Base-by-base conservation (phyloP, 2,113 vertebrate species). In the Coreoperca whiteheadi region DNA sequence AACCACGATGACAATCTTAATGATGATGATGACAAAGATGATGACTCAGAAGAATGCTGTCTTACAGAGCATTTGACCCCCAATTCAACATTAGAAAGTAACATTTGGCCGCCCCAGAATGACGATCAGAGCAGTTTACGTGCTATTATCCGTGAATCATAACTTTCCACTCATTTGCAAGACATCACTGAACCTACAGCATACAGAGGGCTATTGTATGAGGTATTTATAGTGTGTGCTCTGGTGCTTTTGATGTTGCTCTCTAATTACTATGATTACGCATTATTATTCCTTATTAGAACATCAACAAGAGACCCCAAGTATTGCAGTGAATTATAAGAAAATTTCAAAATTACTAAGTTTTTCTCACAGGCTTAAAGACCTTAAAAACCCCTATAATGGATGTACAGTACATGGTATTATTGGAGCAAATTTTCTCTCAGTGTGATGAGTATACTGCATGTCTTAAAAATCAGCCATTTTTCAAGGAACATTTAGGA, bases 201-300 rank as follows among this genome's bases (percentile, higher is more conserved):
- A 53, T 21, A 89, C 67, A 93, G 79, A 85, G 78, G 63, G 37
- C 85, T 67, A 67, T 92, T 92, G 87, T 92, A 50, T 14, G 25
- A 82, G 48, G 71, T 23, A 85, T 83, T 91, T 81, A 80, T 54
- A 75, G 71, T 80, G 82, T 75, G 66, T 66, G 73, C 60, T 54
- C 64, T 34, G 54, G 43, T 77, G 87, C 71, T 85, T 95, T 94
- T 94, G 94, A 94, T 90, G 92, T 85, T 86, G 79, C 83, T 79
- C 83, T 87, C 77, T 92, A 93, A 95, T 94, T 91, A 90, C 84
- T 60, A 25, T 89, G 70, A 95, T 91, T 91, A 92, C 39, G 73
- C 83, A 74, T 89, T 85, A 91, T 91, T 93, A 85, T 83, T 91
- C 81, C 74, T 89, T 88, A 85, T 87, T 92, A 92, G 73, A 86